These are phyloP conservation scores for Aphidoletes aphidimyza DNA, from an alignment of 2,888 invertebrate species.

Conservation along the genomic window DNA sequence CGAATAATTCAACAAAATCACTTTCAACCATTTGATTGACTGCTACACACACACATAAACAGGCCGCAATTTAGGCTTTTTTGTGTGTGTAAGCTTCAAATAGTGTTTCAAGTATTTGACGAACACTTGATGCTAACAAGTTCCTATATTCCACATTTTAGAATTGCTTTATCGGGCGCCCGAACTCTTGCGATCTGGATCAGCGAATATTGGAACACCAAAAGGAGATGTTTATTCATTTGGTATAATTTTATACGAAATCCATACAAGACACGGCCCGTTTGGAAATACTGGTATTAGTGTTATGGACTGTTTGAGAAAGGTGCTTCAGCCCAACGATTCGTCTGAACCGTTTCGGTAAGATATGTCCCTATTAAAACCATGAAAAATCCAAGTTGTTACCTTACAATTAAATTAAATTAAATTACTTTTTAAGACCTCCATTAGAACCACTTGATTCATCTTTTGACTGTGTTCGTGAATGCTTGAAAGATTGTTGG, in stretches of 20 bases:
- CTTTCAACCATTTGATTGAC: too few species aligned
- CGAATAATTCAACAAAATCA: too few species aligned
- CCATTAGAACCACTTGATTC: slow-evolving; percentile 81
- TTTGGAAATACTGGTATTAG: slow-evolving; percentile 79
- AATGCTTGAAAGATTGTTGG: slow-evolving; percentile 90
- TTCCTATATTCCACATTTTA: slow-evolving; percentile 62
- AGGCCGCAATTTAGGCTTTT: too few species aligned
- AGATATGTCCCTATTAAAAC: slow-evolving; percentile 52
- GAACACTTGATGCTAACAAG: neutral
- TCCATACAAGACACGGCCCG: slow-evolving; percentile 87
- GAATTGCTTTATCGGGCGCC: slow-evolving; percentile 84
- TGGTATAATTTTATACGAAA: slow-evolving; percentile 87
- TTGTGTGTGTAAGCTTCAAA: too few species aligned
- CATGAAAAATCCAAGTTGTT: too few species aligned
- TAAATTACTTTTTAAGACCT: slow-evolving; percentile 70
- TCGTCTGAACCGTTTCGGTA: slow-evolving; percentile 62
- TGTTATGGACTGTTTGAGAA: slow-evolving; percentile 71
- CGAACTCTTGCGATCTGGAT: slow-evolving; percentile 74
- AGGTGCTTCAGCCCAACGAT: slow-evolving; percentile 65
- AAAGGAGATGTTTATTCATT: slow-evolving; percentile 89
- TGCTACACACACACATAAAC: too few species aligned
- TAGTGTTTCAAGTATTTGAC: neutral
- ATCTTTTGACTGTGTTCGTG: slow-evolving; percentile 86
- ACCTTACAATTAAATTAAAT: neutral
- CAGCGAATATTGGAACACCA: slow-evolving; percentile 71